phyloP scores from a whole-genome alignment of 2,888 invertebrate genomes.

The Hymenopus coronatus region DNA sequence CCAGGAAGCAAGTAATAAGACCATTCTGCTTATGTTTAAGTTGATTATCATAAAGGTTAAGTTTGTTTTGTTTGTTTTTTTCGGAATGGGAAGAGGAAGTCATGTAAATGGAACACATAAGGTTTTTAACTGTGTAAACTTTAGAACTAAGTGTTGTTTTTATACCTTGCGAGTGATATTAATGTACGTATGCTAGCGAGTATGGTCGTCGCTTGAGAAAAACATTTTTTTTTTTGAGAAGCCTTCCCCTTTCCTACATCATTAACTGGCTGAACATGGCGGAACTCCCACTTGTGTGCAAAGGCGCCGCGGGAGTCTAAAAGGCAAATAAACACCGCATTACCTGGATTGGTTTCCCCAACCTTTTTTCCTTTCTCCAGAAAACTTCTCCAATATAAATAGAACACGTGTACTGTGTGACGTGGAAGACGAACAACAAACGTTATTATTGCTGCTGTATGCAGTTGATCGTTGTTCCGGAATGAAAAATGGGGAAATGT shows the following conservation, averaged over 20 bases:
- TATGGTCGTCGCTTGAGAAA: not conserved
- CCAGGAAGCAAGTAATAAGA: no score
- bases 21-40: no score
- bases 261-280: not conserved
- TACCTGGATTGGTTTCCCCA: not conserved
- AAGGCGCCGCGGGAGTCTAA: not conserved
- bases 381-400: not conserved
- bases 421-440: not conserved
- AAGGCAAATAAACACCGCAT: not conserved
- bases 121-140: not conserved
- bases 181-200: not conserved
- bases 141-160: not conserved
- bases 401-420: slow-evolving; percentile 9
- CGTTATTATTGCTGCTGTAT: slow-evolving; percentile 1
- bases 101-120: no score
- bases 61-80: no score
- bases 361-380: not conserved
- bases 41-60: no score
- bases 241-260: not conserved
- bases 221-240: not conserved
- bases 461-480: slow-evolving; percentile 6
- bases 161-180: not conserved
- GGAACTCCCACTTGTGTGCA: not conserved
- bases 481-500: slow-evolving; percentile 13
- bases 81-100: no score